Evolutionary conservation across 2,113 vertebrate species (phyloP).

Genomic region (Ptilorrhoa leucosticta): DNA sequence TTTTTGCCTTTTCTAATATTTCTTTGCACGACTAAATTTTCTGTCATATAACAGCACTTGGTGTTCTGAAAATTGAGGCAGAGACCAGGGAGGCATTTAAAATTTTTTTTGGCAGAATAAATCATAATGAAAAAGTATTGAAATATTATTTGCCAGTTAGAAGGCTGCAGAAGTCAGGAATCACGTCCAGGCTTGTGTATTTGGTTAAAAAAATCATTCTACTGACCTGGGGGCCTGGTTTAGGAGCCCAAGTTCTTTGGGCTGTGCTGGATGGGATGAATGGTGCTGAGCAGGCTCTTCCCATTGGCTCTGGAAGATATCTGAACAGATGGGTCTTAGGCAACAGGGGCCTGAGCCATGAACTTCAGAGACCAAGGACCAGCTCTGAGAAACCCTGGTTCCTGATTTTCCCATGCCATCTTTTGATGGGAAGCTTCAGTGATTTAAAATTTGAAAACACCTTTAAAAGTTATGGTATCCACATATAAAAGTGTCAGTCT

Average conservation of each 20-base stretch:
- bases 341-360: not conserved
- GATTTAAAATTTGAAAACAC: not conserved
- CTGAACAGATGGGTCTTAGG: not conserved
- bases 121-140: not conserved
- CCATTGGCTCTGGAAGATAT: not conserved
- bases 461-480: not conserved
- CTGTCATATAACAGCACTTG: not conserved
- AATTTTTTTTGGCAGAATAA: not conserved
- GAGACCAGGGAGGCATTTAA: not conserved
- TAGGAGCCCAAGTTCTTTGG: not conserved
- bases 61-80: not conserved
- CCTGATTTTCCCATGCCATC: not conserved
- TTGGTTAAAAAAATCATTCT: not conserved
- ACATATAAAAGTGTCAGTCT: not conserved
- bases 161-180: not conserved
- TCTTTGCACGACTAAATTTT: not conserved
- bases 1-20: not conserved
- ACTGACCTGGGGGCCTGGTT: not conserved
- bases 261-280: not conserved
- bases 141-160: not conserved
- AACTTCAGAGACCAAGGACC: not conserved
- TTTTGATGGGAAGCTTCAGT: not conserved
- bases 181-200: not conserved
- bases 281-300: not conserved
- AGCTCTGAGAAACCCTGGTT: not conserved